A percentile compares a stretch with the other conserved stretches of the same genome.
phyloP scores from a whole-genome alignment of 2,888 invertebrate genomes.

The Fragum fragum region DNA sequence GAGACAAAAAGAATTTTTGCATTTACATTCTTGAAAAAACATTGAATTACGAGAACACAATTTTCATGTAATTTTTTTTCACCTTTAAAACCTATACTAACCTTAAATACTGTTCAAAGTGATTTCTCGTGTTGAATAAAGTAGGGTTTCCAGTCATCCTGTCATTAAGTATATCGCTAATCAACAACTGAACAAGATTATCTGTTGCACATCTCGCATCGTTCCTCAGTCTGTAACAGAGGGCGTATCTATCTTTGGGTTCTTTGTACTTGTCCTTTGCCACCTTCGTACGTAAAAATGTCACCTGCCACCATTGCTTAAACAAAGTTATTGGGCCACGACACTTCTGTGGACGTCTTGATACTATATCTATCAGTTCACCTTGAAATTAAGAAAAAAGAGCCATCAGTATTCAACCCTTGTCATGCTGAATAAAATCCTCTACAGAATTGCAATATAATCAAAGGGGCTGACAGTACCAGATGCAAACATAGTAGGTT shows the following conservation, averaged over 20 bases:
- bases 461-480: too few relatives aligned
- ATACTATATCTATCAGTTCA: constrained; percentile 48
- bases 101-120: constrained; percentile 37
- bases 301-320: constrained; percentile 76
- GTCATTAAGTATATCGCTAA: constrained; percentile 57
- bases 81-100: too few relatives aligned
- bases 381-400: constrained; percentile 43
- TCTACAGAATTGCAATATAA: too few relatives aligned
- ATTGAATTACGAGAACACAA: neutral
- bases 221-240: constrained; percentile 71
- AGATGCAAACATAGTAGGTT: too few relatives aligned
- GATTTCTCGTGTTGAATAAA: constrained; percentile 7
- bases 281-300: constrained; percentile 66
- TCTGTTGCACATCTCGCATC: constrained; percentile 63
- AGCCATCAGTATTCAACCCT: too few relatives aligned
- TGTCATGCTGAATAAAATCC: too few relatives aligned
- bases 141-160: constrained; percentile 9
- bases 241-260: constrained; percentile 59
- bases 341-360: constrained; percentile 35
- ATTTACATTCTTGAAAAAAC: too few relatives aligned
- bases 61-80: too few relatives aligned
- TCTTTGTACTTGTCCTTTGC: constrained; percentile 46
- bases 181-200: constrained; percentile 67
- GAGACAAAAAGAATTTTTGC: too few relatives aligned
- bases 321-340: constrained; percentile 68